Percentiles rank a stretch among this genome's conserved stretches.
Conservation (phyloP, 2,888 invertebrate genomes). For the Melieria picta region DNA sequence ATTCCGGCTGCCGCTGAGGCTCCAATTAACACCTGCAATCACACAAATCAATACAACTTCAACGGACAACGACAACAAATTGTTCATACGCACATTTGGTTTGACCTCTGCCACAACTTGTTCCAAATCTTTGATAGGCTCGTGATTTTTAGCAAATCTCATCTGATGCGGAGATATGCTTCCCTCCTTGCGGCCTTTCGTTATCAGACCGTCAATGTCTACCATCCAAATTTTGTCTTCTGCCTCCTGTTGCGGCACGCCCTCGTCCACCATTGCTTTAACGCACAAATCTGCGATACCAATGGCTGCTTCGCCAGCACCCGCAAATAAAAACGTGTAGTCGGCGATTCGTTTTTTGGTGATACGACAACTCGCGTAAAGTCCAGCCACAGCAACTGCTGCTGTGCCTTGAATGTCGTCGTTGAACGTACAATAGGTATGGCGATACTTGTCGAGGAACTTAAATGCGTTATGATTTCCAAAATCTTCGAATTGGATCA, state of each 20-base stretch:
- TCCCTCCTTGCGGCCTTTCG: conserved; percentile 74
- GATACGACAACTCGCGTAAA: conserved; percentile 68
- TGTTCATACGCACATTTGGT: conserved; percentile 78
- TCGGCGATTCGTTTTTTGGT: conserved; percentile 80
- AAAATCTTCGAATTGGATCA: conserved; percentile 96
- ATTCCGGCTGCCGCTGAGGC: conserved; percentile 93
- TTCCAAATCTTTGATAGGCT: conserved; percentile 80
- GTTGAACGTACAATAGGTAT: conserved; percentile 96
- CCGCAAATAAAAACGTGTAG: conserved; percentile 90
- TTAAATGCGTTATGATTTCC: conserved; percentile 97
- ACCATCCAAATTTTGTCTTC: conserved; percentile 93
- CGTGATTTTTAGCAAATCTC: conserved; percentile 80
- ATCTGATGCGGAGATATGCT: conserved; percentile 76
- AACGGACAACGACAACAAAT: neutral
- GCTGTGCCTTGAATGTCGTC: conserved; percentile 99
- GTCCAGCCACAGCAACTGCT: conserved; percentile 92
- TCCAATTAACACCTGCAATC: conserved; percentile 70
- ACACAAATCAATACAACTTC: neutral
- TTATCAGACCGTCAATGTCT: conserved; percentile 91
- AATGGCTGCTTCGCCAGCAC: conserved; percentile 90
- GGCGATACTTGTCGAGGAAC: conserved; percentile 88
- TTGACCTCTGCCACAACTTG: conserved; percentile 85
- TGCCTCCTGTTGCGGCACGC: conserved; percentile 75
- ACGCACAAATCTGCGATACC: conserved; percentile 92
- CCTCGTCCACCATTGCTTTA: conserved; percentile 85